Base-by-base conservation (phyloP, 2,113 vertebrate genomes). In the Pelobates fuscus region DNA sequence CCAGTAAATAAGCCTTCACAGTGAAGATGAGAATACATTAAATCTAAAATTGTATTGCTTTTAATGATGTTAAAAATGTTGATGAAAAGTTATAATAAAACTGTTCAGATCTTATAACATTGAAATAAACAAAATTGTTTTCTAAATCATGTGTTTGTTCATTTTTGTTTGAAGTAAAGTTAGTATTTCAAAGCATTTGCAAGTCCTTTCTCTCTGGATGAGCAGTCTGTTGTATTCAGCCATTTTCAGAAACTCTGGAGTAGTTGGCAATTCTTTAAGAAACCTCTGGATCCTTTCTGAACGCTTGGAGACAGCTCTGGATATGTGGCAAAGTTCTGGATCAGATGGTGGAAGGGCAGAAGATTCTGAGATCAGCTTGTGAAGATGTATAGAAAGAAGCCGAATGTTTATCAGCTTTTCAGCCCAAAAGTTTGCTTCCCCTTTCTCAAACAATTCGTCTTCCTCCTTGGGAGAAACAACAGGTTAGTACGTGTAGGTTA, bases 351-450 rank as follows among this genome's bases (percentile, higher is more conserved):
- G 70, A n/a, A 71, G 72, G 2, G 58, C 27, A 0, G 61, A 4
- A 0, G 30, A 52, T 64, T 27, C 23, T 52, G 75, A 21, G 75
- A 82, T 0, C 15, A 96, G 89, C 69, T 79, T 58, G 46, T 67
- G 37, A 46, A 98, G 87, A 78, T 96, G 91, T 71, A 80, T 73
- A 81, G 86, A 86, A 3, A 98, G 92, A 57, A 93, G 83, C 71
- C 84, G 86, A 69, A 91, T 87, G 20, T 92, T 91, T 76, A 90
- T 91, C 70, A 97, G 76, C 12, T 91, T 90, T 89, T 99, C 96
- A 0, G 91, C 95, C 96, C 96, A 99, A 79, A 98, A 93, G 84
- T 97, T 98, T 69, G 93, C 82, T 71, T 96, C 92, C 0, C 92
- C 91, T 86, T 98, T 99, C 82, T 97, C 95, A 81, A 99, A 99